Evolutionary conservation across 2,797 vertebrate species (phyloP).

Genomic region (Sternarchorhynchus goeldii): DNA sequence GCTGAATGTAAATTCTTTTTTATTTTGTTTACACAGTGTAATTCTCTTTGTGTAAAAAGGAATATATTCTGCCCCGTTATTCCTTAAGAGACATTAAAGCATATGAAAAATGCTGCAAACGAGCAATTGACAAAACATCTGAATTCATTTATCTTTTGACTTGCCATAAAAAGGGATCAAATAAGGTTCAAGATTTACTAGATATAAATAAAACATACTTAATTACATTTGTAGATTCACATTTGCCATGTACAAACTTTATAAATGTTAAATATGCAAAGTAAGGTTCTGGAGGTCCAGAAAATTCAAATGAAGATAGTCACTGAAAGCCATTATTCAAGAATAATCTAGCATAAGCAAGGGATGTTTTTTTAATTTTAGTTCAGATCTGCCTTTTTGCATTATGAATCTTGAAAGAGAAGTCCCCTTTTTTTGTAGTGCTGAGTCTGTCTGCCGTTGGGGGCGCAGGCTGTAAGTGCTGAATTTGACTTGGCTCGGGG

Average conservation of each 20-base stretch:
- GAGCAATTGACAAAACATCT: slow-evolving; percentile 33
- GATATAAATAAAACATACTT: slow-evolving; percentile 47
- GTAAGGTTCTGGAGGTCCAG: neutral
- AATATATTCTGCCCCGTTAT: slow-evolving; percentile 25
- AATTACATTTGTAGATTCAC: slow-evolving; percentile 44
- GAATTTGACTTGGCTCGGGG: slow-evolving; percentile 15
- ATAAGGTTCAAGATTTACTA: slow-evolving; percentile 12
- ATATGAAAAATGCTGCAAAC: slow-evolving; percentile 35
- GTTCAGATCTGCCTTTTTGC: neutral
- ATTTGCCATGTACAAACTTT: slow-evolving; percentile 49
- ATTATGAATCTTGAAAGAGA: neutral
- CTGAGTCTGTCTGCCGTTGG: slow-evolving; percentile 17
- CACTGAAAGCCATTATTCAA: neutral
- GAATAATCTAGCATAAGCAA: neutral
- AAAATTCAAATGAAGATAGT: slow-evolving; percentile 9
- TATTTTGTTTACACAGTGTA: slow-evolving; percentile 52
- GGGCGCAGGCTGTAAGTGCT: slow-evolving; percentile 46
- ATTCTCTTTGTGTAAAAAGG: slow-evolving; percentile 24
- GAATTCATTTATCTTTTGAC: slow-evolving; percentile 11
- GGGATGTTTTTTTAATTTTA: slow-evolving; percentile 4
- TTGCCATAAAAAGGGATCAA: neutral
- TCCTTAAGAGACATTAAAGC: slow-evolving; percentile 42
- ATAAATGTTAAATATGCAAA: slow-evolving; percentile 23
- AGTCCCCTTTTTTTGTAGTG: slow-evolving; percentile 17
- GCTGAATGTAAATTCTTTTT: slow-evolving; percentile 60